Conservation (phyloP, 2,888 invertebrate species). For the Psococerastis gibbosa region DNA sequence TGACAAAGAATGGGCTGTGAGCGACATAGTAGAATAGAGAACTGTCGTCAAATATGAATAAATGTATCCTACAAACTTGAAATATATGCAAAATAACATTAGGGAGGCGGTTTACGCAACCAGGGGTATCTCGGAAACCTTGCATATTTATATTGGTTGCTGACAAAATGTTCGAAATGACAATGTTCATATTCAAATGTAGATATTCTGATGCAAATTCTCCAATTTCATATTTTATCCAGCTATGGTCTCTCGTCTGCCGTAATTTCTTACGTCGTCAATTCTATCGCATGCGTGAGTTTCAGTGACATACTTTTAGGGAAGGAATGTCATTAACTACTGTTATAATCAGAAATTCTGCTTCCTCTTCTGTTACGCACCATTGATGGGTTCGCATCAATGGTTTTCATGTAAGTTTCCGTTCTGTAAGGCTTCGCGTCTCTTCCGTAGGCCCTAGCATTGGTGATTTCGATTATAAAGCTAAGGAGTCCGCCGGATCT, state of each 20-base stretch:
- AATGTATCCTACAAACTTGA: neutral
- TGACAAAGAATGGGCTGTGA: too few species aligned
- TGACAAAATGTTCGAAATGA: slow-evolving; percentile 10
- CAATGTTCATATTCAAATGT: slow-evolving; percentile 8
- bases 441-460: too few species aligned
- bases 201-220: slow-evolving; percentile 8
- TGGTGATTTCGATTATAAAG: too few species aligned
- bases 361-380: too few species aligned
- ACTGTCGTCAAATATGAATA: neutral
- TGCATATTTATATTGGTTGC: slow-evolving; percentile 11
- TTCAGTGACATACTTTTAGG: too few species aligned
- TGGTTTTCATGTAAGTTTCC: too few species aligned
- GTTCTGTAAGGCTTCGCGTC: too few species aligned
- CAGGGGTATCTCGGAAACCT: neutral
- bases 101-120: neutral
- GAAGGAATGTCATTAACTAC: too few species aligned
- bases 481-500: too few species aligned
- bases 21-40: too few species aligned
- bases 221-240: slow-evolving; percentile 8
- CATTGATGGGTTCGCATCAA: too few species aligned
- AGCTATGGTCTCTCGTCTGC: neutral
- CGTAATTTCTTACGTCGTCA: slow-evolving; percentile 9
- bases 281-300: slow-evolving; percentile 5
- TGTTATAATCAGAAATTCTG: too few species aligned
- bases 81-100: neutral